Evolutionary conservation across 2,113 vertebrate genomes (phyloP).

Genomic region (Edolisoma coerulescens): DNA sequence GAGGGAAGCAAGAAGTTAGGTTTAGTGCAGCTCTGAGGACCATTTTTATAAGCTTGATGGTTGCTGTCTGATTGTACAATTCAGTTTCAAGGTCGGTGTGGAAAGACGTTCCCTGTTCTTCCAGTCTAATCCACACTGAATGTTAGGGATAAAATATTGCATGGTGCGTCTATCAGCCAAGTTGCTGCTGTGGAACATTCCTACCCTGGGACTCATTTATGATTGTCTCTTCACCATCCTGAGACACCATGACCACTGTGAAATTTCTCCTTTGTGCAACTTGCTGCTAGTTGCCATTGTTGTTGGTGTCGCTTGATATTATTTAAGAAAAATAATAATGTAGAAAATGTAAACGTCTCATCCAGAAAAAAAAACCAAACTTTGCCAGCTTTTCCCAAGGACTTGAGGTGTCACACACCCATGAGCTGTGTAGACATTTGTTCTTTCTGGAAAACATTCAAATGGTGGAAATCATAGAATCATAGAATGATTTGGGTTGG

Average conservation of each 20-base stretch:
- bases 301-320: not conserved
- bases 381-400: not conserved
- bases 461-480: not conserved
- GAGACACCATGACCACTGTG: not conserved
- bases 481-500: not conserved
- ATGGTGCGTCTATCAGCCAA: not conserved
- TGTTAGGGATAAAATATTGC: not conserved
- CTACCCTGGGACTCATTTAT: not conserved
- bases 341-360: not conserved
- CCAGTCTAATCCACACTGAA: not conserved
- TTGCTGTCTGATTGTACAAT: not conserved
- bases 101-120: not conserved
- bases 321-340: not conserved
- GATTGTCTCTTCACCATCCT: not conserved
- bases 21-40: not conserved
- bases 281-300: not conserved
- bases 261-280: not conserved
- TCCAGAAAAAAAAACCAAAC: not conserved
- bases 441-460: not conserved
- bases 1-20: not conserved
- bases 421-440: accelerated
- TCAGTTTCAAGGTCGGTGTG: not conserved
- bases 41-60: not conserved
- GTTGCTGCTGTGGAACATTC: not conserved
- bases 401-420: accelerated